phyloP scores from a whole-genome alignment of 1,140 invertebrate species.

The Drosophila bipectinata region DNA sequence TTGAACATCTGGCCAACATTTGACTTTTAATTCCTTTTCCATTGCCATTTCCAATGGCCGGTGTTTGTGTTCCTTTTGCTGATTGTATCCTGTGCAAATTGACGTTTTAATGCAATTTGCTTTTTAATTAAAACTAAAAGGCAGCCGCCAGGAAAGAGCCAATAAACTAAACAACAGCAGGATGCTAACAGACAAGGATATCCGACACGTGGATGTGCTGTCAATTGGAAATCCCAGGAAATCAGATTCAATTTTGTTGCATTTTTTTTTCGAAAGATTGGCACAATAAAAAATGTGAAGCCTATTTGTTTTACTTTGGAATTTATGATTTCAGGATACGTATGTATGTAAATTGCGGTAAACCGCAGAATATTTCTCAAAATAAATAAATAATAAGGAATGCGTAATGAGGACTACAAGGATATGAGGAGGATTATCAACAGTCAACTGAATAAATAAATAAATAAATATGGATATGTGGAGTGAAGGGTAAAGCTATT shows the following conservation, averaged over 20 bases:
- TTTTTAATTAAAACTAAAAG: slow-evolving; percentile 69
- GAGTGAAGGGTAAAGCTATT: too few relatives aligned
- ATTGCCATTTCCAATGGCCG: slow-evolving; percentile 14
- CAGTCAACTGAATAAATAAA: neutral
- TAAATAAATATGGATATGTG: neutral
- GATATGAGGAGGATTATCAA: neutral
- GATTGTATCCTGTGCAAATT: slow-evolving; percentile 30
- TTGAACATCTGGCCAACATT: slow-evolving; percentile 55
- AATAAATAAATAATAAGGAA: neutral
- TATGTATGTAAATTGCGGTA: neutral
- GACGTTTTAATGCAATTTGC: slow-evolving; percentile 73
- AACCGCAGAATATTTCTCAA: neutral
- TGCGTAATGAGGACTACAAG: neutral
- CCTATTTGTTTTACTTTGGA: neutral
- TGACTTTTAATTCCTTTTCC: slow-evolving; percentile 45
- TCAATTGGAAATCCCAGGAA: slow-evolving; percentile 2
- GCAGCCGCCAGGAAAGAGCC: slow-evolving; percentile 16
- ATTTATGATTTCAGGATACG: neutral
- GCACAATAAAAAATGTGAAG: too few relatives aligned
- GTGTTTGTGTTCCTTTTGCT: neutral
- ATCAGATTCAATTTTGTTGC: too few relatives aligned
- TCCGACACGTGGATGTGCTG: slow-evolving; percentile 4
- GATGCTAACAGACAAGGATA: neutral
- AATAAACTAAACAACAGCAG: slow-evolving; percentile 42
- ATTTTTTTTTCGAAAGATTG: too few relatives aligned